Evolutionary conservation across 2,888 invertebrate species (phyloP).

Genomic region (Cerastoderma edule): DNA sequence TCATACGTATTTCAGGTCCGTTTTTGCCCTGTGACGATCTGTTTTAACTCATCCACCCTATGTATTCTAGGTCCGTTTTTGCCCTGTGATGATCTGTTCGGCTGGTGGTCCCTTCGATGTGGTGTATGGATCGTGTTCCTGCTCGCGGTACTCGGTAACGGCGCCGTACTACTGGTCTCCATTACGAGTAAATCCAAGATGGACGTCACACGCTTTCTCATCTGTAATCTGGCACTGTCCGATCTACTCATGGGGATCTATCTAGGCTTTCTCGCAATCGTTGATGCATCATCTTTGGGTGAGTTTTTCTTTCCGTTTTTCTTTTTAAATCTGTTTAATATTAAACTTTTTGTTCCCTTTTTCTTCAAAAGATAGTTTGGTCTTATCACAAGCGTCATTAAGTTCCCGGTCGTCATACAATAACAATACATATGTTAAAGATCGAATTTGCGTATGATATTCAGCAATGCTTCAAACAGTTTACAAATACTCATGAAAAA

Average conservation of each 20-base stretch:
- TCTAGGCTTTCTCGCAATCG: conserved; percentile 95
- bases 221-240: conserved; percentile 97
- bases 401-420: no score
- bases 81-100: conserved; percentile 97
- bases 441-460: no score
- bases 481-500: no score
- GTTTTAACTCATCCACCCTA: conserved; percentile 89
- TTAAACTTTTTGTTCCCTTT: no score
- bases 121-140: conserved; percentile 99
- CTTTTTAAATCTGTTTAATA: no score
- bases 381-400: no score
- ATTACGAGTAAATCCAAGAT: conserved; percentile 96
- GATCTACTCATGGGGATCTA: conserved; percentile 99
- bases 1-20: conserved; percentile 88
- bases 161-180: conserved; percentile 96
- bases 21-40: conserved; percentile 97
- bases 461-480: no score
- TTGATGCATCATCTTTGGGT: conserved; percentile 96
- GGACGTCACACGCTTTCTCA: conserved; percentile 97
- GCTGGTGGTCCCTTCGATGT: conserved; percentile 98
- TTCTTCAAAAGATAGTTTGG: no score
- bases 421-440: no score
- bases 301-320: no score
- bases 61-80: conserved; percentile 91
- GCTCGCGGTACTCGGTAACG: conserved; percentile 97